phyloP scores from a whole-genome alignment of 2,888 invertebrate species.

The Epicampocera succincta region DNA sequence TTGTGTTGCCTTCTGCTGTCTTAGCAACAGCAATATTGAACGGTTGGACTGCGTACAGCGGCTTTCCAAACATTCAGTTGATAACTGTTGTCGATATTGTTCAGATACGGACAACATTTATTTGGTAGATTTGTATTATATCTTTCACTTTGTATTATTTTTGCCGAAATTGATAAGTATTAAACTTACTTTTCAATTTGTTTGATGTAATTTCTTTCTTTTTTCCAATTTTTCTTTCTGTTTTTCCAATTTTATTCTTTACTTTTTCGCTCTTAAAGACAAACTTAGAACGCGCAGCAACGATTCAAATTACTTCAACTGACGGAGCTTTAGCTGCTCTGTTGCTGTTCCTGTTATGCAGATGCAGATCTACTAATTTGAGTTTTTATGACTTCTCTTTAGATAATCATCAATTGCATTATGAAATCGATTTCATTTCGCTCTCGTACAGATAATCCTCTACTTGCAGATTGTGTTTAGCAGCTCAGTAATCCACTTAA shows the following conservation, averaged over 20 bases:
- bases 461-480: background rate
- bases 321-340: conserved; percentile 36
- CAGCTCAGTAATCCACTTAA: conserved; percentile 15
- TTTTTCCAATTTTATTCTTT: background rate
- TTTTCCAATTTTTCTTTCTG: conserved; percentile 19
- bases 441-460: background rate
- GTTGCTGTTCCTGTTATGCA: conserved; percentile 37
- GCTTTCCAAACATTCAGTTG: conserved; percentile 15
- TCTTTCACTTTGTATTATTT: background rate
- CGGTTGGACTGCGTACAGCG: conserved; percentile 2
- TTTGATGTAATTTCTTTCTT: background rate
- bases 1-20: conserved; percentile 33
- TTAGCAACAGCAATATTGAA: conserved; percentile 54
- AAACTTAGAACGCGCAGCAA: background rate
- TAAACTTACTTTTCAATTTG: conserved; percentile 25
- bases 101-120: background rate
- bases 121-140: background rate
- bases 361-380: conserved; percentile 45
- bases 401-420: conserved; percentile 27
- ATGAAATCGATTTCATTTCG: conserved; percentile 9
- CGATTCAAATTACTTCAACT: background rate
- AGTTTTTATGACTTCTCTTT: conserved; percentile 56
- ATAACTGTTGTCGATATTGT: conserved; percentile 50
- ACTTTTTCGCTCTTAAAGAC: background rate
- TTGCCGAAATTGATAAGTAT: background rate